Conservation (phyloP, 2,113 vertebrate species). For the Apteryx owenii region DNA sequence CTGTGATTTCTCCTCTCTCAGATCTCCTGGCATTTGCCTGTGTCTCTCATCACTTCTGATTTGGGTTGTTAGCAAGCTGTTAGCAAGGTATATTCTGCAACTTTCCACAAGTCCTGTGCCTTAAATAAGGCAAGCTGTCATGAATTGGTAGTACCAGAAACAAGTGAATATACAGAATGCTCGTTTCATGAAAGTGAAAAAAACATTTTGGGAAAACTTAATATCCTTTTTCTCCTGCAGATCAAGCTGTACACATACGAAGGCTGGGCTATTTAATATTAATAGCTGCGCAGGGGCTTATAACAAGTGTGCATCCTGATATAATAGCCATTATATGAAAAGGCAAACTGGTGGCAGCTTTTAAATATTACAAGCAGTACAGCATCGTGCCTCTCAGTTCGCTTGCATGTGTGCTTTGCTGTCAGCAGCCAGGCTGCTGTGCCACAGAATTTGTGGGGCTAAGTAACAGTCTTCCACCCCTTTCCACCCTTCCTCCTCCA, state of each 20-base stretch:
- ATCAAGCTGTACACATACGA: background rate
- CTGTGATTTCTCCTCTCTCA: background rate
- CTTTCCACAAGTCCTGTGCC: background rate
- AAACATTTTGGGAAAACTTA: background rate
- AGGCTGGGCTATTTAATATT: background rate
- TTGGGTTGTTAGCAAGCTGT: background rate
- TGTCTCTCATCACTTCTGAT: rapidly evolving
- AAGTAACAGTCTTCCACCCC: background rate
- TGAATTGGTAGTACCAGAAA: background rate
- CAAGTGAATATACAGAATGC: background rate
- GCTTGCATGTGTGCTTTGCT: rapidly evolving
- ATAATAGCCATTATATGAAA: background rate
- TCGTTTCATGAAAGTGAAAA: background rate
- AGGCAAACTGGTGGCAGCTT: background rate
- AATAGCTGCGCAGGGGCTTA: background rate
- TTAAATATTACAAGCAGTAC: background rate
- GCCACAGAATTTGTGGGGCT: background rate
- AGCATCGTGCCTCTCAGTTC: background rate
- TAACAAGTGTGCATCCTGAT: background rate
- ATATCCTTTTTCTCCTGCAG: background rate
- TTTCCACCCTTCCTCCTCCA: background rate
- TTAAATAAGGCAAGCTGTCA: background rate
- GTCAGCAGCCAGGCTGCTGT: no score
- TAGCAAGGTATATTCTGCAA: background rate
- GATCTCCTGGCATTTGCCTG: background rate